phyloP scores from a whole-genome alignment of 2,113 vertebrate species.

The Coryphaenoides rupestris region DNA sequence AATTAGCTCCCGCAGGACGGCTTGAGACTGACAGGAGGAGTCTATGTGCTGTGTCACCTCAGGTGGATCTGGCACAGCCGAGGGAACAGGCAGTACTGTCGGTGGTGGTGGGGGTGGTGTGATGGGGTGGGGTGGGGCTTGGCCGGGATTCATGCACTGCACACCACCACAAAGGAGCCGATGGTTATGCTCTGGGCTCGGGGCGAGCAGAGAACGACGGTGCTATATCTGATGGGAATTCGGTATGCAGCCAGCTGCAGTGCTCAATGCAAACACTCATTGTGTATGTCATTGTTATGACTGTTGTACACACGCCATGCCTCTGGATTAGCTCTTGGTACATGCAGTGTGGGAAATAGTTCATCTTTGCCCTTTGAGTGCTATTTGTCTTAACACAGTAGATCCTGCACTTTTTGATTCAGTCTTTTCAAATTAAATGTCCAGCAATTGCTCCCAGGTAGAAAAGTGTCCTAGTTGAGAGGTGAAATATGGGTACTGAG shows the following conservation, averaged over 20 bases:
- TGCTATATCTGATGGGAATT: constrained; percentile 60
- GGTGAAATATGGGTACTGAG: too few species aligned
- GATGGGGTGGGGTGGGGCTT: not conserved
- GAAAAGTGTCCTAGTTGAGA: too few species aligned
- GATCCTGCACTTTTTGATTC: too few species aligned
- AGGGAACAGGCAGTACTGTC: too few species aligned
- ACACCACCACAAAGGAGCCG: constrained; percentile 33
- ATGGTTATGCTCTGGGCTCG: constrained; percentile 47
- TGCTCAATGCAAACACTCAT: constrained; percentile 50
- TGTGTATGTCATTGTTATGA: constrained; percentile 61
- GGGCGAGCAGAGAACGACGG: constrained; percentile 52
- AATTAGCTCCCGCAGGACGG: constrained; percentile 6
- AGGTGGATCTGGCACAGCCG: too few species aligned
- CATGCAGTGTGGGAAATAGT: constrained; percentile 24
- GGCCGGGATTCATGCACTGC: constrained; percentile 6
- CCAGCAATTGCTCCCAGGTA: too few species aligned
- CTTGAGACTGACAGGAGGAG: constrained; percentile 23
- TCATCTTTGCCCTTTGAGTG: too few species aligned
- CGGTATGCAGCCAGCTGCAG: constrained; percentile 46
- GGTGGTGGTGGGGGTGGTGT: not conserved
- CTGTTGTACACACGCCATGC: constrained; percentile 54
- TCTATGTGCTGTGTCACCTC: too few species aligned
- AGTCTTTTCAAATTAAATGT: too few species aligned
- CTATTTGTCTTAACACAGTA: too few species aligned
- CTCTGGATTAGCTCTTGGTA: constrained; percentile 55